These are phyloP conservation scores for Otus scops DNA, from an alignment of 2,797 vertebrate species.

Conservation along the genomic window DNA sequence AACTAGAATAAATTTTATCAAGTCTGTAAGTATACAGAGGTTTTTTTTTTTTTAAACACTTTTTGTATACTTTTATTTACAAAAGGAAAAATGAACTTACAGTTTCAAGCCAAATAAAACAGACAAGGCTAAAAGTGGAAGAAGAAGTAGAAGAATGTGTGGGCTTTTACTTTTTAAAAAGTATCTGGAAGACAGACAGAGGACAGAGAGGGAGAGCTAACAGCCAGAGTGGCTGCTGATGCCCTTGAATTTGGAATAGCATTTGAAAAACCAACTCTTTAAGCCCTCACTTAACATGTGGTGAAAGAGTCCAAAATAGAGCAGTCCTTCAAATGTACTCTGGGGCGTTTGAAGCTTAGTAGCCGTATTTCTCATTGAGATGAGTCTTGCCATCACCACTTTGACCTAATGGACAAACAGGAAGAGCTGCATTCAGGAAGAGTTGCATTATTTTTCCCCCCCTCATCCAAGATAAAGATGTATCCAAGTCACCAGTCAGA, in stretches of 20 bases:
- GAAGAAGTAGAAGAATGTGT: neutral
- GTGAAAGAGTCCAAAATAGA: neutral
- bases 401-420: conserved; percentile 81
- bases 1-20: neutral
- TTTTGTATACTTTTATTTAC: conserved; percentile 17
- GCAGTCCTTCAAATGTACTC: neutral
- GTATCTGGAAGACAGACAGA: neutral
- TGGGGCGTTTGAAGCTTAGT: conserved; percentile 74
- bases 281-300: neutral
- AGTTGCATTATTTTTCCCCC: neutral
- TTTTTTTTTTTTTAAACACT: neutral
- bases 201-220: neutral
- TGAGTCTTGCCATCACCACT: conserved; percentile 94
- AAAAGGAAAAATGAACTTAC: neutral
- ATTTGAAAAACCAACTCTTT: neutral
- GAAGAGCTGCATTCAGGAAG: conserved; percentile 16
- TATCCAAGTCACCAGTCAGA: neutral
- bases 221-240: neutral
- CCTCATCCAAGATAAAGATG: neutral
- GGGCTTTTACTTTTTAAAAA: neutral
- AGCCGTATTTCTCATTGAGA: conserved; percentile 96
- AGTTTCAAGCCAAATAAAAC: conserved; percentile 11
- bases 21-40: neutral
- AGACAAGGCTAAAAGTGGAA: neutral
- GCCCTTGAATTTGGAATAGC: neutral